Conservation (phyloP, 1,140 invertebrate species). For the Apis dorsata region DNA sequence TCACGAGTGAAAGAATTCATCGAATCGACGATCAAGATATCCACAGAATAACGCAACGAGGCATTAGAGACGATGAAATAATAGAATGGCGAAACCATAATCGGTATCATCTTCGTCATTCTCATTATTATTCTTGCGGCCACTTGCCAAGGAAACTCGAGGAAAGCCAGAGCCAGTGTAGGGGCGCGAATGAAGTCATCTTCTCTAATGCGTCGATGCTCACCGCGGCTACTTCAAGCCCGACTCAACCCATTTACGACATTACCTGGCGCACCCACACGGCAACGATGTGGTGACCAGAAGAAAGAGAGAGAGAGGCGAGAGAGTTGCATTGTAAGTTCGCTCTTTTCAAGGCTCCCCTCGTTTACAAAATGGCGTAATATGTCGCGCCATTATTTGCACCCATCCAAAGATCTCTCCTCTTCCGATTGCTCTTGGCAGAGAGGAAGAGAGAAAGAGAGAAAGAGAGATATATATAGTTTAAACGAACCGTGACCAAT, state of each 20-base stretch:
- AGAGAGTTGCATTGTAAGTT: constrained; percentile 44
- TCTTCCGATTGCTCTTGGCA: constrained; percentile 1
- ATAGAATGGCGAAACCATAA: constrained; percentile 31
- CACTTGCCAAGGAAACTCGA: constrained; percentile 51
- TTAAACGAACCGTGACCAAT: constrained; percentile 24
- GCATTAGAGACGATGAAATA: constrained; percentile 47
- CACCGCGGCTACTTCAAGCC: constrained; percentile 66
- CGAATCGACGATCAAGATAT: background rate
- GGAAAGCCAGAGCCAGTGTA: constrained; percentile 29
- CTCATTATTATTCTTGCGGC: constrained; percentile 68
- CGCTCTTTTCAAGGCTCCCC: constrained; percentile 33
- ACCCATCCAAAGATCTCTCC: constrained; percentile 39
- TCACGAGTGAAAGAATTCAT: background rate
- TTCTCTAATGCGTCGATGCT: constrained; percentile 73
- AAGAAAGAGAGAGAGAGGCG: background rate
- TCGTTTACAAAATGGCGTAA: constrained; percentile 54
- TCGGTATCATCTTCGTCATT: constrained; percentile 51
- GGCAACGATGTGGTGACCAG: background rate
- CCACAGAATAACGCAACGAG: constrained; percentile 50
- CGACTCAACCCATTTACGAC: constrained; percentile 64
- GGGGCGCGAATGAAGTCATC: constrained; percentile 72
- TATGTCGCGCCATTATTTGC: constrained; percentile 56
- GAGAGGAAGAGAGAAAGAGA: too few species aligned
- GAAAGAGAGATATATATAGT: background rate
- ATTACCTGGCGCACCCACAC: constrained; percentile 57